A percentile compares a stretch with the other conserved stretches of the same genome.
Conservation (phyloP, 2,888 invertebrate species). For the Philhelius pedissequus region DNA sequence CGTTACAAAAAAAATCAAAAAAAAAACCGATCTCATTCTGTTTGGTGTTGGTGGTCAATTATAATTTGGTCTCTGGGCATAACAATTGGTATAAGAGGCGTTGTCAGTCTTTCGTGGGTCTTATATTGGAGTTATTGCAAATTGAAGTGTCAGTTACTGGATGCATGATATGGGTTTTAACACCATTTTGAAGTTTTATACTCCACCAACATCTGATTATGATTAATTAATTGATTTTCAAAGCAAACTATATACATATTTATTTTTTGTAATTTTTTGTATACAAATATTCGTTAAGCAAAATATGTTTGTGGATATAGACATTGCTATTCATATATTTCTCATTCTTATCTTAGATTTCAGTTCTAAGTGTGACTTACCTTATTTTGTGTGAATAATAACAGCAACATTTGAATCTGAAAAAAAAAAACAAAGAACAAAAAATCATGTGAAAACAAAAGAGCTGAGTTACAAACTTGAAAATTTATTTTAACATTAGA, state of each 20-base stretch:
- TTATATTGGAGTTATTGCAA: conserved; percentile 47
- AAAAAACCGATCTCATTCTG: not conserved
- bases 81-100: conserved; percentile 53
- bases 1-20: conserved; percentile 14
- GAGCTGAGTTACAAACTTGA: conserved; percentile 47
- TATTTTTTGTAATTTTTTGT: conserved; percentile 48
- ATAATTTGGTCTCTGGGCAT: conserved; percentile 16
- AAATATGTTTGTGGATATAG: not conserved
- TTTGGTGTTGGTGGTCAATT: conserved; percentile 58
- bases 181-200: conserved; percentile 34
- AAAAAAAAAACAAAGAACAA: conserved; percentile 10
- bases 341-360: conserved; percentile 36
- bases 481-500: not conserved
- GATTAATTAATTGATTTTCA: conserved; percentile 65
- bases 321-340: no score
- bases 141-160: conserved; percentile 64
- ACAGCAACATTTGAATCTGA: conserved; percentile 45
- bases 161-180: conserved; percentile 60
- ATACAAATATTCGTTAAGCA: not conserved
- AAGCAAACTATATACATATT: conserved; percentile 31
- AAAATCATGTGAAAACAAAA: conserved; percentile 47
- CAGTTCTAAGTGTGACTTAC: conserved; percentile 47
- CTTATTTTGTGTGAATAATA: conserved; percentile 57
- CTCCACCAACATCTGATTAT: conserved; percentile 54
- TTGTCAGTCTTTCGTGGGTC: conserved; percentile 60